Base-by-base conservation (phyloP, 2,113 vertebrate species). In the Maccullochella peelii region DNA sequence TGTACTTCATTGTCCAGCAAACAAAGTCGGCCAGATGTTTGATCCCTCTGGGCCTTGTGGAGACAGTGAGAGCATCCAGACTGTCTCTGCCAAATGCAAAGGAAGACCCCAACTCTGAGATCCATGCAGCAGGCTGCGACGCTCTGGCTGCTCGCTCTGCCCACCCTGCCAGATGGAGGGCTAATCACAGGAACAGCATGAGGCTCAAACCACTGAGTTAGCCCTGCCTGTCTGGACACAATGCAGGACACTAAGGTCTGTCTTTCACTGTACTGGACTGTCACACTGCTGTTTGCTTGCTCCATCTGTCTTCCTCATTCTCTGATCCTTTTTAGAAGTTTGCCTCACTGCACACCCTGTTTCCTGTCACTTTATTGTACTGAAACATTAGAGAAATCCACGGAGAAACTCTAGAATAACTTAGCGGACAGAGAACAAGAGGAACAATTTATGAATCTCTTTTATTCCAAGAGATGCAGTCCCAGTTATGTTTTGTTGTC, bases 151-250 rank as follows among this genome's bases (percentile, higher is more conserved):
- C 90, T 86, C 59, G 2, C 57, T 70, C 67, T 71, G 84, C 82
- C 89, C 84, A 55, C 81, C 77, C 88, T 90, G 93, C 95, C 95
- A 96, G 95, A 95, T 95, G 95, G 95, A 94, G 85, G 85, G 90
- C 91, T 95, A 94, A 95, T 95, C 94, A 91, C 88, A 88, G 92
- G 88, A 93, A 92, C 95, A 94, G 95, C 92, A 90, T 91, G 95
- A 90, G 63, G 86, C 85, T 77, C 54, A 61, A 88, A 70, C 83
- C 88, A 76, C 77, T 69, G 84, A 88, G 88, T 94, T 87, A 86
- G 91, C 86, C 85, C 90, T 85, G 85, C 84, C 91, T 91, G 82
- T 82, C 80, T 91, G 92, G 91, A 93, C 86, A 92, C 86, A 91
- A 92, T 83, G 85, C 86, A 89, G 87, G 58, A 77, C 11, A 66